Percentiles rank a stretch among this genome's conserved stretches.
Conservation (phyloP, 2,888 invertebrate species). For the Tetranychus truncatus region DNA sequence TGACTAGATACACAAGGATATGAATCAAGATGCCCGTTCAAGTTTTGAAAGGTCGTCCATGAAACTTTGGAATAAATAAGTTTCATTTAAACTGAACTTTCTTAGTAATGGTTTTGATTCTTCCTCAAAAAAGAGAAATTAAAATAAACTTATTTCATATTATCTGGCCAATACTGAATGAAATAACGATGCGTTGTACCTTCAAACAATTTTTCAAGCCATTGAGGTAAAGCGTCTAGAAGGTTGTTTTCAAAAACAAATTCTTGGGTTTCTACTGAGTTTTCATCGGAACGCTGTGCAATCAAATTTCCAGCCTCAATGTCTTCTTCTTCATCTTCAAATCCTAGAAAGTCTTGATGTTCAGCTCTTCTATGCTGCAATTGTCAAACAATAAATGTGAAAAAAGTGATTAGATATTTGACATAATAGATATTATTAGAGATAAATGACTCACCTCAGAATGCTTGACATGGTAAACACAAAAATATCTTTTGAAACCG, state of each 20-base stretch:
- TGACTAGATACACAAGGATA: not conserved
- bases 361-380: not conserved
- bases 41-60: not conserved
- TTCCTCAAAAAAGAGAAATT: not conserved
- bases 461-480: slow-evolving; percentile 94
- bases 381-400: no score
- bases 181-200: slow-evolving; percentile 86
- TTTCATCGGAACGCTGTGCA: not conserved
- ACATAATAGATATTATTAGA: not conserved
- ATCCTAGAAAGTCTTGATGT: slow-evolving; percentile 61
- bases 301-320: slow-evolving; percentile 32
- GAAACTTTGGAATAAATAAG: slow-evolving; percentile 7
- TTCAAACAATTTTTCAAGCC: slow-evolving; percentile 90
- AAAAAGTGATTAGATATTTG: not conserved
- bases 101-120: not conserved
- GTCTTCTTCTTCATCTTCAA: slow-evolving; percentile 43
- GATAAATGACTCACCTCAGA: slow-evolving; percentile 40
- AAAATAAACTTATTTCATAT: slow-evolving; percentile 28
- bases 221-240: slow-evolving; percentile 76
- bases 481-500: slow-evolving; percentile 91
- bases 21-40: not conserved
- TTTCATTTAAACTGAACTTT: not conserved
- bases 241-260: slow-evolving; percentile 52
- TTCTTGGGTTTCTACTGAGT: slow-evolving; percentile 23
- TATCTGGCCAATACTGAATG: slow-evolving; percentile 79